A percentile compares a stretch with the other conserved stretches of the same genome.
Evolutionary conservation across 2,797 vertebrate genomes (phyloP).

Genomic region (Microtus obscurus): DNA sequence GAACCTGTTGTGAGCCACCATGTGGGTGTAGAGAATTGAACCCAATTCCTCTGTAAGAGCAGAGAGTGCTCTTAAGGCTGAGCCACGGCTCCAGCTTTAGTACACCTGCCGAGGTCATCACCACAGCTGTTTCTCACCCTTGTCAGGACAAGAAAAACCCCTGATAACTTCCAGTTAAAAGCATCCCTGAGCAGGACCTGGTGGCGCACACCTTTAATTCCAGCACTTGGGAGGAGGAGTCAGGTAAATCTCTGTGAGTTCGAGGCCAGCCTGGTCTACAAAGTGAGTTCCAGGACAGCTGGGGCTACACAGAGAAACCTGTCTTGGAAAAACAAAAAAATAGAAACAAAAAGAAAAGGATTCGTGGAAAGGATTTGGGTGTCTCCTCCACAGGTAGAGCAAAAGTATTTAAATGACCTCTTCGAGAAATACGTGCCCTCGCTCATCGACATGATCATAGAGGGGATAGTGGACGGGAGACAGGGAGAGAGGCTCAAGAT

Average conservation of each 20-base stretch:
- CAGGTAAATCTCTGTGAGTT: no score
- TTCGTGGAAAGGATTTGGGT: neutral
- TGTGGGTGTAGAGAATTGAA: neutral
- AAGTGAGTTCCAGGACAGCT: no score
- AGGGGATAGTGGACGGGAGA: constrained; percentile 93
- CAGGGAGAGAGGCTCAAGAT: constrained; percentile 93
- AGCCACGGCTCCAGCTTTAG: neutral
- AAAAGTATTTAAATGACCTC: constrained; percentile 88
- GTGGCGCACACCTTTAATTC: no score
- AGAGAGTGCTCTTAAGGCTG: neutral
- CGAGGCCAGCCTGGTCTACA: no score
- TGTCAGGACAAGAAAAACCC: neutral
- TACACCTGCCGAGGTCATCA: no score
- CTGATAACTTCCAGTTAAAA: neutral
- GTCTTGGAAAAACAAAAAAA: no score
- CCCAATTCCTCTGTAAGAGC: neutral
- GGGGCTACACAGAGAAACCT: no score
- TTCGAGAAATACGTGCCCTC: constrained; percentile 95
- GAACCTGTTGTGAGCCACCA: neutral
- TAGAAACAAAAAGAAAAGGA: no score
- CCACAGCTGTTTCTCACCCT: no score
- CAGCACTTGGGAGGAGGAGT: no score
- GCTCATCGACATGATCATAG: constrained; percentile 94
- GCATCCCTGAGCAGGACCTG: no score
- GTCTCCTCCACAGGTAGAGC: constrained; percentile 87